These are phyloP conservation scores for Anolis sagrei DNA, from an alignment of 2,113 vertebrate species.

Conservation along the genomic window DNA sequence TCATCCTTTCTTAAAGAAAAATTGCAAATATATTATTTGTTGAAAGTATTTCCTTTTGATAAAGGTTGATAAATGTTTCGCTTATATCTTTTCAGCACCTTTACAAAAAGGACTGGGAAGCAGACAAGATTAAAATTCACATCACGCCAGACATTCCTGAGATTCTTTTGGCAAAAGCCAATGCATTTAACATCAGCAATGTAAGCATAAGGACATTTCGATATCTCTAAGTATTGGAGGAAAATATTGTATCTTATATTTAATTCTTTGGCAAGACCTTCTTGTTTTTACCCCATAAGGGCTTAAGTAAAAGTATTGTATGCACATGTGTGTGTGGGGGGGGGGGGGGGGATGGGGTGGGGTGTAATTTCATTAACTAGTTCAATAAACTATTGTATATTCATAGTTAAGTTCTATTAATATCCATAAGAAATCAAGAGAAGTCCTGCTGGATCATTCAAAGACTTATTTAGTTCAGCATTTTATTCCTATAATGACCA, in stretches of 20 bases:
- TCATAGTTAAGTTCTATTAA: background rate
- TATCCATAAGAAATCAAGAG: too few relatives aligned
- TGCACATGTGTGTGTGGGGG: too few relatives aligned
- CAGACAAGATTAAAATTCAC: conserved; percentile 89
- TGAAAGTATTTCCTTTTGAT: background rate
- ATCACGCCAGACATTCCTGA: conserved; percentile 92
- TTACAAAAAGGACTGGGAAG: conserved; percentile 92
- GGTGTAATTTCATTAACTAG: too few relatives aligned
- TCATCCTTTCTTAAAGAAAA: conserved; percentile 14
- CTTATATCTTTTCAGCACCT: conserved; percentile 73
- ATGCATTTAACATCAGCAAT: conserved; percentile 90
- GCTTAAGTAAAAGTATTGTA: background rate
- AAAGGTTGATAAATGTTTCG: background rate
- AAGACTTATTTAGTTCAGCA: too few relatives aligned
- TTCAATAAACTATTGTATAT: background rate
- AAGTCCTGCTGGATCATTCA: too few relatives aligned
- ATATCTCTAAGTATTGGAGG: background rate
- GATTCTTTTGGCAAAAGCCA: conserved; percentile 88
- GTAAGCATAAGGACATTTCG: conserved; percentile 71
- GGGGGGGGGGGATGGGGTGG: too few relatives aligned
- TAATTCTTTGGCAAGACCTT: background rate
- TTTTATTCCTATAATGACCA: too few relatives aligned
- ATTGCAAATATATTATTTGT: background rate
- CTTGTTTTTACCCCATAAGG: background rate
- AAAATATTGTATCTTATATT: background rate